Evolutionary conservation across 2,888 invertebrate genomes (phyloP).

Genomic region (Polyploca ridens): DNA sequence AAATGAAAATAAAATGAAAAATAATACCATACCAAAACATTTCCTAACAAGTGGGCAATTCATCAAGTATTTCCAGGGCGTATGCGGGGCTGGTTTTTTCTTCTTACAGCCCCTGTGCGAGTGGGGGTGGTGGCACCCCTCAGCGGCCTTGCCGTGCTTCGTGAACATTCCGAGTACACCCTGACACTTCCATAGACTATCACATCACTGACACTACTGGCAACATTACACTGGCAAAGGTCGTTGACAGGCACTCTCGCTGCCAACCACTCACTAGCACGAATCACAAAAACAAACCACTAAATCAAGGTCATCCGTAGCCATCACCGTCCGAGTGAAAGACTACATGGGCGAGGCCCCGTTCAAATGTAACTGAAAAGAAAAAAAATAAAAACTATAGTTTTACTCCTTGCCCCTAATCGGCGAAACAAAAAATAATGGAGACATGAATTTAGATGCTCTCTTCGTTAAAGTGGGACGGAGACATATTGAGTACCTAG

Average conservation of each 20-base stretch:
- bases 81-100: slow-evolving; percentile 81
- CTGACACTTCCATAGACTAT: slow-evolving; percentile 77
- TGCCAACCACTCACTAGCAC: slow-evolving; percentile 64
- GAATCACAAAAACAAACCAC: slow-evolving; percentile 67
- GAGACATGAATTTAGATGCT: slow-evolving; percentile 37
- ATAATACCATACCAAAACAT: slow-evolving; percentile 83
- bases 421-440: slow-evolving; percentile 43
- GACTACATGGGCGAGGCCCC: slow-evolving; percentile 60
- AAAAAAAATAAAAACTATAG: slow-evolving; percentile 77
- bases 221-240: slow-evolving; percentile 57
- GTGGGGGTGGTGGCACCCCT: slow-evolving; percentile 75
- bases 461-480: slow-evolving; percentile 37
- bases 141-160: slow-evolving; percentile 79
- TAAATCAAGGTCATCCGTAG: slow-evolving; percentile 73
- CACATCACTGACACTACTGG: slow-evolving; percentile 75
- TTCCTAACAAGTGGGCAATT: slow-evolving; percentile 85
- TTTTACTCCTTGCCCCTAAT: slow-evolving; percentile 40
- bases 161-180: slow-evolving; percentile 80
- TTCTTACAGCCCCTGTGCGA: slow-evolving; percentile 79
- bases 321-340: slow-evolving; percentile 71
- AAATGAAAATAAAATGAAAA: slow-evolving; percentile 48
- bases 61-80: slow-evolving; percentile 85
- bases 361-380: slow-evolving; percentile 80
- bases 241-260: slow-evolving; percentile 40
- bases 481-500: slow-evolving; percentile 49